A percentile compares a stretch with the other conserved stretches of the same genome.
phyloP scores from a whole-genome alignment of 2,888 invertebrate genomes.

The Rhamnusium bicolor region DNA sequence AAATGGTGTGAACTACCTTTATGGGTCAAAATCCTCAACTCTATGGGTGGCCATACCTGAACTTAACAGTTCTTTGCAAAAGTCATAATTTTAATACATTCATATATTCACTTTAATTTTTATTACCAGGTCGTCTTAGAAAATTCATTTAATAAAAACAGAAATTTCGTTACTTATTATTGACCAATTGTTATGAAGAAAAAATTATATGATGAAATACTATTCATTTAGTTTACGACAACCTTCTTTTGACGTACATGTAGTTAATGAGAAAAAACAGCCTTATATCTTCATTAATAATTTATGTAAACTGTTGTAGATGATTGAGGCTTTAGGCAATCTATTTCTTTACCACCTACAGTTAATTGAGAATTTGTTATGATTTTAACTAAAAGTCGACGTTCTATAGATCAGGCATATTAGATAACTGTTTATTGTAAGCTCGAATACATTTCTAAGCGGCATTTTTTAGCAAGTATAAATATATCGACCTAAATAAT shows the following conservation, averaged over 20 bases:
- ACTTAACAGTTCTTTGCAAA: constrained; percentile 40
- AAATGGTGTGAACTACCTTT: constrained; percentile 46
- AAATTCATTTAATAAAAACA: too few species aligned
- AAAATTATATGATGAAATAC: constrained; percentile 6
- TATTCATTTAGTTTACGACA: not conserved
- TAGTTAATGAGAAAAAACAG: constrained; percentile 18
- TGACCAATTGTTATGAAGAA: not conserved
- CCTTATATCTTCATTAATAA: constrained; percentile 21
- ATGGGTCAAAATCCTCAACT: constrained; percentile 53
- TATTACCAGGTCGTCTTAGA: constrained; percentile 4
- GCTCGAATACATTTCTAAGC: too few species aligned
- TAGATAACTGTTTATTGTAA: too few species aligned
- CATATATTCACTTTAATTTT: constrained; percentile 16
- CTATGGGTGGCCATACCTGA: constrained; percentile 55
- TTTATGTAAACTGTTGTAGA: constrained; percentile 11
- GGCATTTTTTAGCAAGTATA: too few species aligned
- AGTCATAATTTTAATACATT: constrained; percentile 36
- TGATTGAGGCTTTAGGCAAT: constrained; percentile 10
- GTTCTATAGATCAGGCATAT: not conserved
- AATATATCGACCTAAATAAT: too few species aligned
- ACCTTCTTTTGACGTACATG: not conserved
- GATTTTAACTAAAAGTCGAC: not conserved
- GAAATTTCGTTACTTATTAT: too few species aligned
- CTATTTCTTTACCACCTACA: constrained; percentile 12
- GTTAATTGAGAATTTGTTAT: not conserved